Evolutionary conservation across 2,797 vertebrate species (phyloP), one percentile per base, ranked within the genome.

Genomic region (Lutjanus campechanus): DNA sequence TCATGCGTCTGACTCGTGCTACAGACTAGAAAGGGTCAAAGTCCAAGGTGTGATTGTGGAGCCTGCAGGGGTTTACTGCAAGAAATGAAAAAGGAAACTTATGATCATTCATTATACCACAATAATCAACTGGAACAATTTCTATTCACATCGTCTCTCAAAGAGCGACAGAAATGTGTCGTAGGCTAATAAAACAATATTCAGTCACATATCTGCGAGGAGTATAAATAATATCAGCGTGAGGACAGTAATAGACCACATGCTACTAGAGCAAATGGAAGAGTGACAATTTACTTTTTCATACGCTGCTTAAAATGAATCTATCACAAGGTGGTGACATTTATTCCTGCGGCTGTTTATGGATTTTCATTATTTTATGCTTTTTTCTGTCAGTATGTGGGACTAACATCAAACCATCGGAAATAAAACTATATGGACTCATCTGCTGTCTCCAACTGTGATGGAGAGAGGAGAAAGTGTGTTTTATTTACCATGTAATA

Each of bases 21-120:
- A 36, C 43, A 55, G 36, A 51, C n/a, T 10, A 54, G 29, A 53
- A 36, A 43, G 79, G 89, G 66, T 89, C 74, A 86, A 90, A 92
- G 90, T 92, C 84, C 77, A 83, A 81, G 69, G 68, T 77, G 13
- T 60, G n/a, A 86, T 2, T 62, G 40, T 47, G 20, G 36, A 69
- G 44, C 40, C 40, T 40, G 13, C 50, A 61, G 19, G 20, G 76
- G 49, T 50, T 36, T 67, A 20, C 44, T 51, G 46, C 54, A 51
- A 47, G 69, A 72, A 82, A 73, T 17, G 8, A 1, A 73, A 66
- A 67, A 50, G 40, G n/a, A 72, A 79, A 70, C 4, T 44, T 61
- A 29, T 19, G 1, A 59, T 46, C 16, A 51, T 22, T 60, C 63
- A 55, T 41, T 49, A 19, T 43, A 47, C 16, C 25, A 50, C 25